phyloP scores from a whole-genome alignment of 2,797 vertebrate species.

The Clarias platycephalus region DNA sequence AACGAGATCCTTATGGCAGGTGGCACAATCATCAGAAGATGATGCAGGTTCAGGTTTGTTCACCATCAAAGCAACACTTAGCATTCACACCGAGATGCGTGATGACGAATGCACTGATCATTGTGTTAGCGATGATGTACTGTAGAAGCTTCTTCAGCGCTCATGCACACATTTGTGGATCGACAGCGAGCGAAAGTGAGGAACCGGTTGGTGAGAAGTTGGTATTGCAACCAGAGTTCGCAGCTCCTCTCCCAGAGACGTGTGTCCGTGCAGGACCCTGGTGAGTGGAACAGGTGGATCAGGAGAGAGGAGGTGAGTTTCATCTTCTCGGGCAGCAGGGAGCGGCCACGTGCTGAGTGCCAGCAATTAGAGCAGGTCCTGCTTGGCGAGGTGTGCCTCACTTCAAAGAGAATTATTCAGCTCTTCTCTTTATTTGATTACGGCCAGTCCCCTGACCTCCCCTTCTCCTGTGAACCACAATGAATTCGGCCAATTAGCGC shows the following conservation, averaged over 20 bases:
- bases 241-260: constrained; percentile 21
- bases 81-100: background rate
- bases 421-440: constrained; percentile 67
- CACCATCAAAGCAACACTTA: constrained; percentile 29
- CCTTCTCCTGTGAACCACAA: constrained; percentile 54
- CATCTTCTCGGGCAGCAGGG: constrained; percentile 45
- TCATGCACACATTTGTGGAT: background rate
- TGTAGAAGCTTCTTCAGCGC: background rate
- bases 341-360: constrained; percentile 42
- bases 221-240: background rate
- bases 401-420: constrained; percentile 75
- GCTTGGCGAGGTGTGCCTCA: constrained; percentile 58
- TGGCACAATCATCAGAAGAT: constrained; percentile 18
- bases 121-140: background rate
- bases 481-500: constrained; percentile 66
- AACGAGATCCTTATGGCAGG: constrained; percentile 30
- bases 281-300: constrained; percentile 50
- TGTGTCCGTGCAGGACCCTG: constrained; percentile 30
- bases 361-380: constrained; percentile 61
- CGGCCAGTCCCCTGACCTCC: constrained; percentile 61
- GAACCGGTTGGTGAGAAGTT: constrained; percentile 6
- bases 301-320: constrained; percentile 47
- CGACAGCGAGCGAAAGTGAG: background rate
- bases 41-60: constrained; percentile 25
- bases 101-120: constrained; percentile 9